phyloP scores from a whole-genome alignment of 1,140 invertebrate species.

The Dreissena polymorpha region DNA sequence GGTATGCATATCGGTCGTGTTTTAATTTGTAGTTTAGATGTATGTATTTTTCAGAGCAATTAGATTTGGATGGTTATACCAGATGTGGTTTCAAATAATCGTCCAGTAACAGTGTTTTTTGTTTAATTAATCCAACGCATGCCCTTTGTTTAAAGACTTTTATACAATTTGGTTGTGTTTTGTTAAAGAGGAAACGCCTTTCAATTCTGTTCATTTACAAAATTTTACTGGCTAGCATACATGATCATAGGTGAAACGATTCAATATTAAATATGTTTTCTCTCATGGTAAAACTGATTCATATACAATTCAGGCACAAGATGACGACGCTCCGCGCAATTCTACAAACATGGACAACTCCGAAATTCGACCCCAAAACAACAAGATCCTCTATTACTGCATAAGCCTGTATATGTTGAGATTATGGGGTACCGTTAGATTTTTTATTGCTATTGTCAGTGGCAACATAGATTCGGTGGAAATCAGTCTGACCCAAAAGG shows the following conservation, averaged over 20 bases:
- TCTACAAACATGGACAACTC: background rate
- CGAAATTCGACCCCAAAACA: slow-evolving; percentile 44
- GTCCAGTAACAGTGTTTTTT: background rate
- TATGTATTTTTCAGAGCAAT: background rate
- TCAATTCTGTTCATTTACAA: too few relatives aligned
- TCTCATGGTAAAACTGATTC: too few relatives aligned
- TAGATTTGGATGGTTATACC: background rate
- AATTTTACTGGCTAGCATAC: too few relatives aligned
- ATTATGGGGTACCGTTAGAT: slow-evolving; percentile 56
- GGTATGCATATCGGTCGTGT: slow-evolving; percentile 18
- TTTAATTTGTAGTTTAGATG: background rate
- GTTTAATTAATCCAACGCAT: background rate
- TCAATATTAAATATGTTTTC: too few relatives aligned
- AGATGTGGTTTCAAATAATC: background rate
- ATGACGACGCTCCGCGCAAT: background rate
- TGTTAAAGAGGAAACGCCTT: background rate
- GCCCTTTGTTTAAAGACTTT: background rate
- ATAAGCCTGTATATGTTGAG: slow-evolving; percentile 48
- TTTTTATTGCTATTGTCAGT: slow-evolving; percentile 14
- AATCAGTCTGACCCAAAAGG: background rate
- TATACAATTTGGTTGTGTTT: background rate
- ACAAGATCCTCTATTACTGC: slow-evolving; percentile 43
- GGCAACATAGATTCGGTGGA: background rate
- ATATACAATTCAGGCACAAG: slow-evolving; percentile 8
- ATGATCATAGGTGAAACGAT: too few relatives aligned